Base-by-base conservation (phyloP, 2,797 vertebrate genomes). In the Falco biarmicus region DNA sequence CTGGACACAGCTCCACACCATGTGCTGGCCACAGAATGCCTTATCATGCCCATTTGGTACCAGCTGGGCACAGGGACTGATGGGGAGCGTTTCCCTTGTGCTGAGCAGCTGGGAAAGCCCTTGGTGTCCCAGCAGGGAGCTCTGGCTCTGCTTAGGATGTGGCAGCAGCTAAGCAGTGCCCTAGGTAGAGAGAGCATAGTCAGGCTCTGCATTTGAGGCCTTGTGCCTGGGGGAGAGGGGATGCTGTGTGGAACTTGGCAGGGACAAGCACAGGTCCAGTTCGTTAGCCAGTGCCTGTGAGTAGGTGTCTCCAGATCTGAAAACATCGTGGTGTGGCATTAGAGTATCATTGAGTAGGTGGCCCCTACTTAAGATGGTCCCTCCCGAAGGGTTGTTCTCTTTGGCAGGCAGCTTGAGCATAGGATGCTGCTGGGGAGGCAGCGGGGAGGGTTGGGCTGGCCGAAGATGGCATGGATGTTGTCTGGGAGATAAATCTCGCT, bases 1-100 rank as follows among this genome's bases (percentile, higher is more conserved):
- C 26, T 3, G 1, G 32, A 26, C 31, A 53, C 26, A 60, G 59
- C 66, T 82, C 20, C 5, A 5, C 18, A 17, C 48, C 5, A 0
- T 12, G 45, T 0, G 0, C 48, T 63, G 37, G 59, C 24, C 13
- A 2, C 0, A 1, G 34, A 63, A 41, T 84, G 63, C 22, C 4
- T 10, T 11, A 31, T 69, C 25, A 31, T 28, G 34, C 57, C 37
- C 32, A 11, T 34, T 84, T n/a, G n/a, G 43, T 45, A 37, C 24
- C 51, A 48, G 9, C 68, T 75, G 83, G 79, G 28, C 20, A 19
- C 7, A 13, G 54, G 51, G n/a, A 41, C 14, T 65, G 4, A 3
- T 48, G 20, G 15, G 11, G 26, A 14, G 2, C 2, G 1, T 76
- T 92, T 83, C 16, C 68, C 29, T 86, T 5, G 2, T 51, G 34